Conservation (phyloP, 1,140 invertebrate genomes). For the Trachymyrmex cornetzi region DNA sequence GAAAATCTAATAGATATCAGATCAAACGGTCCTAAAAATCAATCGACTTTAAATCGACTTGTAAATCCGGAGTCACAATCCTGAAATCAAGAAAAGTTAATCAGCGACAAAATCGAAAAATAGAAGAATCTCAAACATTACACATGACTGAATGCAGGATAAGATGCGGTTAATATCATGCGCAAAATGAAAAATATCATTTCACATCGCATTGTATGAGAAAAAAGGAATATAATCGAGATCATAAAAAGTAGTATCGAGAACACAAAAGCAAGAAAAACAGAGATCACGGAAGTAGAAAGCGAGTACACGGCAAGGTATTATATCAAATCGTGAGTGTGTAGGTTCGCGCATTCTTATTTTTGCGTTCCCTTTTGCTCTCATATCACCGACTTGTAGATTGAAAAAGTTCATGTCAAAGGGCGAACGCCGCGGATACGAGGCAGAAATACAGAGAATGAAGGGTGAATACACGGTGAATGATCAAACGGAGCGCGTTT, state of each 20-base stretch:
- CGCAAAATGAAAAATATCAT: constrained; percentile 12
- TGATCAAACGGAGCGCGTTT: constrained; percentile 43
- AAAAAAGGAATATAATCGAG: constrained; percentile 41
- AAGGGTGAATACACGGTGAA: constrained; percentile 37
- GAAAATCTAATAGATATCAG: too few relatives aligned
- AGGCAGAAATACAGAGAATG: constrained; percentile 28
- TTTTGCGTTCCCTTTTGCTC: constrained; percentile 22
- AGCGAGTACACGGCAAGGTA: background rate
- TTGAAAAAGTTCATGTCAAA: constrained; percentile 60
- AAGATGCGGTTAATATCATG: background rate
- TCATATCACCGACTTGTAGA: constrained; percentile 38
- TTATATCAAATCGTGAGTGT: constrained; percentile 29
- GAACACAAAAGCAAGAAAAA: constrained; percentile 42
- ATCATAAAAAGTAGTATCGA: constrained; percentile 16
- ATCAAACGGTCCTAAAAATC: too few relatives aligned
- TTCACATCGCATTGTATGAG: background rate
- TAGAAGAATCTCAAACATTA: background rate
- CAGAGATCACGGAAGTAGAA: constrained; percentile 27
- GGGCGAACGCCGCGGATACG: constrained; percentile 17
- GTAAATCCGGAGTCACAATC: background rate
- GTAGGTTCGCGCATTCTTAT: constrained; percentile 39
- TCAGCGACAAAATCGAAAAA: background rate
- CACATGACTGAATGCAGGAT: background rate
- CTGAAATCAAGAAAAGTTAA: constrained; percentile 8
- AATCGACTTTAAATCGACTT: too few relatives aligned